phyloP scores from a whole-genome alignment of 2,797 vertebrate species.

The Glyptemys insculpta region DNA sequence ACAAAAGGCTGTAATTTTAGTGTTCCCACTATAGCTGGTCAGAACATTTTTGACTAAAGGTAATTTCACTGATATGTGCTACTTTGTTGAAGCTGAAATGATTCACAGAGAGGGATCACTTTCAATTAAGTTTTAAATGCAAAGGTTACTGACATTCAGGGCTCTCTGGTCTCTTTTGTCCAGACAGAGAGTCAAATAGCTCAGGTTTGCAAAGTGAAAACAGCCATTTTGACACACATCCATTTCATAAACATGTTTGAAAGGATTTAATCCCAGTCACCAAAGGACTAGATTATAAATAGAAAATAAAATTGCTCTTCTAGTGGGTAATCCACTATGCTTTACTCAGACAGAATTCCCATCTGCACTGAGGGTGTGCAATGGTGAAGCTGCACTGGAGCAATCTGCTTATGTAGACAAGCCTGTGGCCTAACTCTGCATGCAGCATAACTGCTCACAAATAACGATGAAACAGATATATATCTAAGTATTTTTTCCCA shows the following conservation, averaged over 20 bases:
- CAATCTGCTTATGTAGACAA: neutral
- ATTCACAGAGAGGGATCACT: slow-evolving; percentile 21
- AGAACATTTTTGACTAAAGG: slow-evolving; percentile 22
- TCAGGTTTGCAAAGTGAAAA: neutral
- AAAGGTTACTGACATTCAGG: neutral
- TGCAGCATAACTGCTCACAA: neutral
- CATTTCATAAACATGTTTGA: neutral
- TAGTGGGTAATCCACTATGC: neutral
- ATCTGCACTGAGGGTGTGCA: neutral
- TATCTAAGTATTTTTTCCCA: neutral
- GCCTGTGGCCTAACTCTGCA: neutral
- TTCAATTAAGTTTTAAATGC: neutral
- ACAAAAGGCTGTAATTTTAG: slow-evolving; percentile 15
- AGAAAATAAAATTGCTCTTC: neutral
- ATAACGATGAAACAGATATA: neutral
- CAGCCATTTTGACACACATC: neutral
- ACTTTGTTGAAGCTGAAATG: slow-evolving; percentile 29
- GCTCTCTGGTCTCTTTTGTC: neutral
- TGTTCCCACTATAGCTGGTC: neutral
- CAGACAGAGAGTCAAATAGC: neutral
- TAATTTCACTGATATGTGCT: slow-evolving; percentile 32
- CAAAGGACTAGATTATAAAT: neutral
- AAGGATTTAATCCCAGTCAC: neutral
- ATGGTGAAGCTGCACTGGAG: too few relatives aligned
- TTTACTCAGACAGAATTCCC: neutral